A percentile compares a stretch with the other conserved stretches of the same genome.
These are phyloP conservation scores for Chrysaora quinquecirrha DNA, from an alignment of 30 jellyfish, hydroid and myxozoan genomes.

Conservation along the genomic window DNA sequence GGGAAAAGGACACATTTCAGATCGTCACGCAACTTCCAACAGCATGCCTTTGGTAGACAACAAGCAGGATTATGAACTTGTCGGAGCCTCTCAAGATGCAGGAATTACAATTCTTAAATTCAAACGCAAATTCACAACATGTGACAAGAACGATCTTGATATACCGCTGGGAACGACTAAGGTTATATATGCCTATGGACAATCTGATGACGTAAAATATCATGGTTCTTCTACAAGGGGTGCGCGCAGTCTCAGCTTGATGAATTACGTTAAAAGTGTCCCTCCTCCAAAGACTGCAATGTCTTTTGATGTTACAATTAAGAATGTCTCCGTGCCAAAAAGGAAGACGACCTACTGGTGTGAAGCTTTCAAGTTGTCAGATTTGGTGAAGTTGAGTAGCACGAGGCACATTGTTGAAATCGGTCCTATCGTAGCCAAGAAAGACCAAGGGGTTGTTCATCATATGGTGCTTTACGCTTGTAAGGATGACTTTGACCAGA, in stretches of 20 bases:
- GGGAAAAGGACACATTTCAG: too few relatives aligned
- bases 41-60: too few relatives aligned
- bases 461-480: too few relatives aligned
- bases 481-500: conserved; percentile 8
- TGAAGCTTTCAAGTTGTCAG: background rate
- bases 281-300: conserved; percentile 37
- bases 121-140: too few relatives aligned
- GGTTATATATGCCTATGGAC: conserved; percentile 47
- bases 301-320: conserved; percentile 18
- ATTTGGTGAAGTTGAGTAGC: background rate
- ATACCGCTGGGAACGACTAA: conserved; percentile 41
- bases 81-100: too few relatives aligned
- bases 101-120: too few relatives aligned
- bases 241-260: conserved; percentile 35
- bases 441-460: background rate
- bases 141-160: too few relatives aligned
- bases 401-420: background rate
- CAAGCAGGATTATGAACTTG: too few relatives aligned
- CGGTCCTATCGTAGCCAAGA: background rate
- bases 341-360: conserved; percentile 20
- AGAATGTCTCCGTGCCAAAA: conserved; percentile 34
- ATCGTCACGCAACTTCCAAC: too few relatives aligned
- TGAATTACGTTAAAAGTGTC: conserved; percentile 46
- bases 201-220: too few relatives aligned
- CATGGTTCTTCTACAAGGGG: conserved; percentile 17